Evolutionary conservation across 1,140 invertebrate species (phyloP).

Genomic region (Papilio helenus): DNA sequence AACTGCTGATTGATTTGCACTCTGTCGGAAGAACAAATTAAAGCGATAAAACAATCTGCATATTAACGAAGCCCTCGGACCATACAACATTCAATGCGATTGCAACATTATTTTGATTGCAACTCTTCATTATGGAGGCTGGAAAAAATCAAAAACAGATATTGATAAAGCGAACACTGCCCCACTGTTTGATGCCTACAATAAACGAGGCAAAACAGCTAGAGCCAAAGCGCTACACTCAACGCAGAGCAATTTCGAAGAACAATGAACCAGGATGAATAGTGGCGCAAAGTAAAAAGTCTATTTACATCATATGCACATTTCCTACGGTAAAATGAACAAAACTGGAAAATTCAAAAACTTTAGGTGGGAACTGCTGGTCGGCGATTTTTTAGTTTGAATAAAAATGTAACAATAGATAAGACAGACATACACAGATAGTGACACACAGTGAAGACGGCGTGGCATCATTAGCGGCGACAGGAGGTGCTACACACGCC

Average conservation of each 20-base stretch:
- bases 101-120: slow-evolving; percentile 29
- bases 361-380: slow-evolving; percentile 44
- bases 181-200: slow-evolving; percentile 52
- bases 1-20: slow-evolving; percentile 54
- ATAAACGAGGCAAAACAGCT: slow-evolving; percentile 63
- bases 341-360: slow-evolving; percentile 54
- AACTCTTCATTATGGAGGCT: slow-evolving; percentile 16
- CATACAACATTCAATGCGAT: neutral
- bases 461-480: slow-evolving; percentile 75
- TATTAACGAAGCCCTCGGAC: slow-evolving; percentile 6
- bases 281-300: slow-evolving; percentile 76
- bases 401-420: slow-evolving; percentile 42
- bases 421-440: slow-evolving; percentile 39
- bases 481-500: slow-evolving; percentile 46
- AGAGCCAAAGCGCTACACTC: slow-evolving; percentile 70
- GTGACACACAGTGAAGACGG: slow-evolving; percentile 40
- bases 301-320: slow-evolving; percentile 77
- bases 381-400: slow-evolving; percentile 29
- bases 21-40: slow-evolving; percentile 42
- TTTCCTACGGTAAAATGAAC: slow-evolving; percentile 60
- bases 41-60: neutral
- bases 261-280: slow-evolving; percentile 80
- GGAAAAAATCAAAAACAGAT: slow-evolving; percentile 37
- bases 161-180: slow-evolving; percentile 35
- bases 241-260: slow-evolving; percentile 77